Percentiles rank a stretch among this genome's conserved stretches.
phyloP scores from a whole-genome alignment of 2,113 vertebrate species.

The Aptenodytes forsteri region DNA sequence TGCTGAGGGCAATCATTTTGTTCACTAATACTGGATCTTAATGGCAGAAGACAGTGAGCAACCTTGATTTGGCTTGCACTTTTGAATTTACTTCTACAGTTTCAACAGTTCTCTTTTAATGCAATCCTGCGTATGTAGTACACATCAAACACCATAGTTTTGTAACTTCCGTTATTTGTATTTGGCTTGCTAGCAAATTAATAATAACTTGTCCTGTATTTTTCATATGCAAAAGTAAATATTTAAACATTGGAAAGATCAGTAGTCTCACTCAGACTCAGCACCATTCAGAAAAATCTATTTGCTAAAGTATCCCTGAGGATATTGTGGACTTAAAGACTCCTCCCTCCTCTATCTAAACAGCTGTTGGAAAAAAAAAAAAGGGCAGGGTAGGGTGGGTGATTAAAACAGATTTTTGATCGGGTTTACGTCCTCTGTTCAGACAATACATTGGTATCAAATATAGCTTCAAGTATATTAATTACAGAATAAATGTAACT shows the following conservation, averaged over 20 bases:
- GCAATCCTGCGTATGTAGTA: neutral
- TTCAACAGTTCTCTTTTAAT: neutral
- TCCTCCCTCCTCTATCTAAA: neutral
- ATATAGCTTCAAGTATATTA: neutral
- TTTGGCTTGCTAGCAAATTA: neutral
- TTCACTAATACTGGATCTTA: neutral
- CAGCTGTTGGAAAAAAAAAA: neutral
- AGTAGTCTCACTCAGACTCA: neutral
- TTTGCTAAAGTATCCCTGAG: neutral
- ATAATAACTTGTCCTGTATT: neutral
- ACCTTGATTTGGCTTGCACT: neutral
- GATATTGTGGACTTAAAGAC: neutral
- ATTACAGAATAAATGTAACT: neutral
- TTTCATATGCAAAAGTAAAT: neutral
- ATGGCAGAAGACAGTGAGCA: neutral
- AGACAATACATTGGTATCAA: neutral
- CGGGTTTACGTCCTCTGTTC: neutral
- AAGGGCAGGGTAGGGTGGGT: fast-evolving
- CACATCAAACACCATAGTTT: neutral
- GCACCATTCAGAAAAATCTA: neutral
- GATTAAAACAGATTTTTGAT: neutral
- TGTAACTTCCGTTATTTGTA: neutral
- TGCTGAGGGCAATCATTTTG: neutral
- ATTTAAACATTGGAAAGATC: neutral
- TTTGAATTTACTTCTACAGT: neutral